These are phyloP conservation scores for Heliocidaris tuberculata DNA, from an alignment of 35 echinoderm and acorn worm genomes.

Conservation along the genomic window DNA sequence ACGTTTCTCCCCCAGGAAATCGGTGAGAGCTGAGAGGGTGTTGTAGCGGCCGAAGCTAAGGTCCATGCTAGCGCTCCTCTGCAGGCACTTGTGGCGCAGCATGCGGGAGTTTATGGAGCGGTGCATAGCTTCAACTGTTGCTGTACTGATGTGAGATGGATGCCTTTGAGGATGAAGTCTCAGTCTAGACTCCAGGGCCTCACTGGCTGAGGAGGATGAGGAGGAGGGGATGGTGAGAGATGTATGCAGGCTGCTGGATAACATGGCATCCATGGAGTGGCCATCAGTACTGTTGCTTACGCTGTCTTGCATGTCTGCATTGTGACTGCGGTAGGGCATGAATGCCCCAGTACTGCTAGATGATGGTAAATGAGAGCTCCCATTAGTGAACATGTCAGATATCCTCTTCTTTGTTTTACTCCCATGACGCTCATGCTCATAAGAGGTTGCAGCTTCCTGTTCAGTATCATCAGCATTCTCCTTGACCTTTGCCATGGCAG, in stretches of 20 bases:
- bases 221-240: constrained; percentile 14
- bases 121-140: constrained; percentile 39
- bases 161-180: constrained; percentile 26
- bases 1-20: constrained; percentile 33
- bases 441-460: neutral
- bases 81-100: constrained; percentile 60
- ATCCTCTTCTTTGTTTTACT: neutral
- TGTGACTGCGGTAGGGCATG: constrained; percentile 28
- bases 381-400: constrained; percentile 15
- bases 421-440: neutral
- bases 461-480: neutral
- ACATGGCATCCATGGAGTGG: constrained; percentile 19
- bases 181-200: constrained; percentile 35
- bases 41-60: constrained; percentile 53
- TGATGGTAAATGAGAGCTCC: constrained; percentile 18
- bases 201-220: constrained; percentile 17
- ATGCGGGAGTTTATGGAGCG: constrained; percentile 47
- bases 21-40: neutral
- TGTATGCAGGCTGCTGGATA: constrained; percentile 39
- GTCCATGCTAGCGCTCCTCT: constrained; percentile 85
- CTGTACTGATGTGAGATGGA: constrained; percentile 40
- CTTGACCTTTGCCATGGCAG: constrained; percentile 32
- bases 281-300: constrained; percentile 41
- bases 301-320: neutral
- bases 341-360: constrained; percentile 42